A percentile compares a stretch with the other conserved stretches of the same genome.
phyloP scores from a whole-genome alignment of 2,888 invertebrate species.

The Abscondita cerata region DNA sequence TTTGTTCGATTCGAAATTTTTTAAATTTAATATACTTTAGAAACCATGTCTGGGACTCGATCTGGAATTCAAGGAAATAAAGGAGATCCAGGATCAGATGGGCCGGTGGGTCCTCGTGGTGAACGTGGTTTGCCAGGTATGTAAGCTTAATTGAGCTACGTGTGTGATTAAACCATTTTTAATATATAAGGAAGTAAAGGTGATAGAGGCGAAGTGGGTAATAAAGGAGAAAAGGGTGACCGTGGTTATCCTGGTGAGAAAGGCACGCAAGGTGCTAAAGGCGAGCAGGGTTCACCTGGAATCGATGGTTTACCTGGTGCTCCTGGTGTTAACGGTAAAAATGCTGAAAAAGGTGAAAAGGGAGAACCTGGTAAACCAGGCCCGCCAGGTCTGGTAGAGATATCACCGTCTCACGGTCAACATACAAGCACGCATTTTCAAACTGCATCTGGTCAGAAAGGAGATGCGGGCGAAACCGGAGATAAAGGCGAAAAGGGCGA shows the following conservation, averaged over 20 bases:
- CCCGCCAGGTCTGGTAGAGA: constrained; percentile 53
- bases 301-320: constrained; percentile 73
- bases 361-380: constrained; percentile 62
- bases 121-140: constrained; percentile 70
- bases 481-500: constrained; percentile 73
- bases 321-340: constrained; percentile 68
- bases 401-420: constrained; percentile 39
- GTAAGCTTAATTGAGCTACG: background rate
- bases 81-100: constrained; percentile 72
- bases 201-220: constrained; percentile 64
- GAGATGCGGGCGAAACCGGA: constrained; percentile 72
- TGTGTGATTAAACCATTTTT: background rate
- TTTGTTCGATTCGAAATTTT: background rate
- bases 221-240: constrained; percentile 73
- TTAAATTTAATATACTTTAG: constrained; percentile 55
- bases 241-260: constrained; percentile 58
- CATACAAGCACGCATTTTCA: constrained; percentile 25
- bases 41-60: constrained; percentile 68
- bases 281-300: constrained; percentile 65
- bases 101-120: constrained; percentile 70
- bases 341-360: constrained; percentile 79
- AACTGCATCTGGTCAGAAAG: constrained; percentile 53
- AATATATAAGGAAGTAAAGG: constrained; percentile 55
- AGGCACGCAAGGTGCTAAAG: constrained; percentile 69
- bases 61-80: constrained; percentile 78